A percentile compares a stretch with the other conserved stretches of the same genome.
Conservation (phyloP, 92 coral and sea anemone species). For the Parazoanthus swiftii region DNA sequence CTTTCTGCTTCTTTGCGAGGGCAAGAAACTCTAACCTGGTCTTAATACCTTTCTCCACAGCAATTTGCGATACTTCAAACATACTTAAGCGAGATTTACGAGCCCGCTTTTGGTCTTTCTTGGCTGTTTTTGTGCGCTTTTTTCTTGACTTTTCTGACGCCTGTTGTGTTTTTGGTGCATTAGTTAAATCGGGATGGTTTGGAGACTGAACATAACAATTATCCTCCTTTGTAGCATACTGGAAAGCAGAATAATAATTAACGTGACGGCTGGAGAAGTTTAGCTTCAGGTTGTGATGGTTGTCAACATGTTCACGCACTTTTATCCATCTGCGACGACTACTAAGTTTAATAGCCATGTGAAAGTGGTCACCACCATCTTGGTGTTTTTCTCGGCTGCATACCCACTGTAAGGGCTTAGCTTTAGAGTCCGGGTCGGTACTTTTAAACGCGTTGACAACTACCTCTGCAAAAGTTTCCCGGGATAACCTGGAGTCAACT, state of each 20-base stretch:
- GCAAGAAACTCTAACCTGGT: constrained; percentile 44
- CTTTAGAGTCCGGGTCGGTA: constrained; percentile 15
- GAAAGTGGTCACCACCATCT: constrained; percentile 5
- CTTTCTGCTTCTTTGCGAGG: constrained; percentile 41
- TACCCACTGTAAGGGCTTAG: constrained; percentile 24
- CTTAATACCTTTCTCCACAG: constrained; percentile 44
- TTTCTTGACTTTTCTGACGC: constrained; percentile 10
- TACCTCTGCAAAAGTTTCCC: constrained; percentile 17
- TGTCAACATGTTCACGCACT: constrained; percentile 36
- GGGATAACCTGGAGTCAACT: background rate
- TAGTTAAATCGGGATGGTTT: constrained; percentile 40
- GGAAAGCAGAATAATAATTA: constrained; percentile 37
- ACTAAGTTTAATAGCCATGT: constrained; percentile 17
- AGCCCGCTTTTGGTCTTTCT: background rate
- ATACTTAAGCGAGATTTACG: constrained; percentile 37
- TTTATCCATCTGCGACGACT: constrained; percentile 32
- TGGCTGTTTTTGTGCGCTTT: background rate
- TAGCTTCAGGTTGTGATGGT: constrained; percentile 19
- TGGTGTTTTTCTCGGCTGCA: constrained; percentile 17
- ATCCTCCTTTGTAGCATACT: constrained; percentile 44
- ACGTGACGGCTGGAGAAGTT: constrained; percentile 45
- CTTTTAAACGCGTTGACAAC: constrained; percentile 11
- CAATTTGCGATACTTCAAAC: constrained; percentile 49
- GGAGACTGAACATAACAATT: constrained; percentile 14
- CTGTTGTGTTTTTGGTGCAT: constrained; percentile 30